These are phyloP conservation scores for Phalanger gymnotis DNA, from an alignment of 2,797 vertebrate genomes.

Conservation along the genomic window DNA sequence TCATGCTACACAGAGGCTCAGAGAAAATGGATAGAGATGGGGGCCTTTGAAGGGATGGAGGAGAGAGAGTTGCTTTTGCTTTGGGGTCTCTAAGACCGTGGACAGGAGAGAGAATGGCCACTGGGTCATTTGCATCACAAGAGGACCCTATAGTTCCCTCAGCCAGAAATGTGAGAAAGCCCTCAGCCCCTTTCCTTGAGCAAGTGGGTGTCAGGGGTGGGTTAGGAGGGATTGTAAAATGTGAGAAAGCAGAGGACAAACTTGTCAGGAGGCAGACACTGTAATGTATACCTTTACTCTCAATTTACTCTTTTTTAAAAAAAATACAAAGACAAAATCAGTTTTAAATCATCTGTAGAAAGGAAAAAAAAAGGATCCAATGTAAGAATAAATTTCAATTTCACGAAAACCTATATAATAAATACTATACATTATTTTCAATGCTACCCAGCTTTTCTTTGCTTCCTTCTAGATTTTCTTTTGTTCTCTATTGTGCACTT, in stretches of 20 bases:
- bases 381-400: too few relatives aligned
- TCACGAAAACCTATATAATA: too few relatives aligned
- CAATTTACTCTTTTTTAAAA: too few relatives aligned
- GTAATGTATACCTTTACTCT: too few relatives aligned
- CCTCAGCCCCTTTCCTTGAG: not conserved
- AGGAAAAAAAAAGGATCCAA: too few relatives aligned
- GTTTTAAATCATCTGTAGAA: too few relatives aligned
- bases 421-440: too few relatives aligned
- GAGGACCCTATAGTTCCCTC: slow-evolving; percentile 39
- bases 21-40: slow-evolving; percentile 43
- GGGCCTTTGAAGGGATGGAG: slow-evolving; percentile 32
- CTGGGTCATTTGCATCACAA: slow-evolving; percentile 13
- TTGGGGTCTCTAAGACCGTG: slow-evolving; percentile 29
- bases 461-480: too few relatives aligned
- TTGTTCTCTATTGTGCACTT: too few relatives aligned
- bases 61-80: slow-evolving; percentile 51
- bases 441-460: too few relatives aligned
- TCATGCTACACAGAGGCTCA: not conserved
- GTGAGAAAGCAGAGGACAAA: slow-evolving; percentile 43
- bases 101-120: not conserved
- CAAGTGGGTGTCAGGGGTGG: too few relatives aligned
- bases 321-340: too few relatives aligned
- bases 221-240: not conserved
- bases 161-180: not conserved
- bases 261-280: slow-evolving; percentile 39